Evolutionary conservation across 2,797 vertebrate species (phyloP), one percentile per base, ranked within the genome.

Genomic region (Dendrocincla fuliginosa): DNA sequence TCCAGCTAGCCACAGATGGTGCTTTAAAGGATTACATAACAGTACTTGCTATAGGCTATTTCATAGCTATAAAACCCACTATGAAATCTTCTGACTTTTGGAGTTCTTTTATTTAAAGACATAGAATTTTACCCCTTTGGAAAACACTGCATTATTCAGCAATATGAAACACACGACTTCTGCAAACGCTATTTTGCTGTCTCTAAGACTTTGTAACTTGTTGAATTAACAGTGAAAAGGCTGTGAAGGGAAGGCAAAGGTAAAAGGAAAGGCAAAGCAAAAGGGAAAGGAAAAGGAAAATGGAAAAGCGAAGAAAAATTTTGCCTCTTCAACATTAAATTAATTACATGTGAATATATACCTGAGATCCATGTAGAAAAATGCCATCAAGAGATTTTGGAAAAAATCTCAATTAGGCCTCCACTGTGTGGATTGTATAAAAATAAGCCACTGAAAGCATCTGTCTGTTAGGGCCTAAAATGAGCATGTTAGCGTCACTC

Each of bases 21-120:
- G 13, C 18, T 89, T 95, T 92, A 93, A 94, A 86, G 53, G 63
- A 89, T 95, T 92, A 95, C 55, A 32, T 88, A 94, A 77, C 32
- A 67, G 27, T 68, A 69, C 32, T 61, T 2, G 6, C 76, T 88
- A 56, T 32, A 89, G 59, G 44, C 42, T 93, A 28, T 90, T 90
- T 77, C 74, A 89, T 37, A 96, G 17, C 57, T 50, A 52, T 87
- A 90, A 95, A 89, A 73, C 50, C 18, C 39, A 52, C 46, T 65
- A 59, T 50, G 42, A 82, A 81, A 32, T 70, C 22, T 83, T 68
- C 32, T 80, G 49, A 73, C 24, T 76, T 70, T 89, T 32, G 32
- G 22, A 57, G 9, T 86, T 30, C 6, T 13, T 79, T 92, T 87
- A 77, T 67, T 69, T 57, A 69, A 74, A 64, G 46, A 42, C 13